These are phyloP conservation scores for Kryptolebias marmoratus DNA, from an alignment of 2,113 vertebrate genomes.

Conservation along the genomic window DNA sequence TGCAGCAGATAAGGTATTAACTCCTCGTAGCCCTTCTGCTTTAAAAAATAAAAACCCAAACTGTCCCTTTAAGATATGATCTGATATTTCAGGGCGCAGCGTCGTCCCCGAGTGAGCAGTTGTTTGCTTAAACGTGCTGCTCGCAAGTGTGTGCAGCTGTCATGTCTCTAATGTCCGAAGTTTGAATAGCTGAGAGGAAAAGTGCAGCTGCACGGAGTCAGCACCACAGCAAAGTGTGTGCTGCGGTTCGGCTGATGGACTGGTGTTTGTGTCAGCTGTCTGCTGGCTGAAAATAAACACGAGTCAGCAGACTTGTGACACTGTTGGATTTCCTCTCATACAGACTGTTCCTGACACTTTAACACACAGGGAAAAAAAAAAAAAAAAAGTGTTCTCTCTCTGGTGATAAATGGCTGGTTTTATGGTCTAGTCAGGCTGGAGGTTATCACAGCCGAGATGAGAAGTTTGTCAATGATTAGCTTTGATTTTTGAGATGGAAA, in stretches of 20 bases:
- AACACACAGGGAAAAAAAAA: slow-evolving; percentile 9
- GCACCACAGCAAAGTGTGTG: slow-evolving; percentile 35
- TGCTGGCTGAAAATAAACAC: slow-evolving; percentile 27
- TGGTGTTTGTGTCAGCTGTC: slow-evolving; percentile 59
- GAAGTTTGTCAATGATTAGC: neutral
- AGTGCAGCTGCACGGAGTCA: slow-evolving; percentile 54
- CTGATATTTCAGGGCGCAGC: neutral
- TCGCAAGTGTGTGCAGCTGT: slow-evolving; percentile 29
- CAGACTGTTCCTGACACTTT: slow-evolving; percentile 36
- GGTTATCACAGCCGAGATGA: neutral
- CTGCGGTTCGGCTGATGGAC: slow-evolving; percentile 25
- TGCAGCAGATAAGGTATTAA: too few species aligned
- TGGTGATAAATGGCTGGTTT: neutral
- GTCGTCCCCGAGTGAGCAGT: neutral
- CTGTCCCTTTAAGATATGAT: neutral
- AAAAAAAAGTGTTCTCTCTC: neutral
- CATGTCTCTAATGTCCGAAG: slow-evolving; percentile 23
- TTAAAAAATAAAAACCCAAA: too few species aligned
- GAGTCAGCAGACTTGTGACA: slow-evolving; percentile 54
- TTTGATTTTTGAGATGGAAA: neutral
- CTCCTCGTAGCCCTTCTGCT: too few species aligned
- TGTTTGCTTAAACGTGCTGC: neutral
- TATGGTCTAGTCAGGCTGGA: neutral
- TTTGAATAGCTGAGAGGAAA: slow-evolving; percentile 49
- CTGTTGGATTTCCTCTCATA: slow-evolving; percentile 29